Base-by-base conservation (phyloP, 2,888 invertebrate genomes). In the Copidosoma aretas region DNA sequence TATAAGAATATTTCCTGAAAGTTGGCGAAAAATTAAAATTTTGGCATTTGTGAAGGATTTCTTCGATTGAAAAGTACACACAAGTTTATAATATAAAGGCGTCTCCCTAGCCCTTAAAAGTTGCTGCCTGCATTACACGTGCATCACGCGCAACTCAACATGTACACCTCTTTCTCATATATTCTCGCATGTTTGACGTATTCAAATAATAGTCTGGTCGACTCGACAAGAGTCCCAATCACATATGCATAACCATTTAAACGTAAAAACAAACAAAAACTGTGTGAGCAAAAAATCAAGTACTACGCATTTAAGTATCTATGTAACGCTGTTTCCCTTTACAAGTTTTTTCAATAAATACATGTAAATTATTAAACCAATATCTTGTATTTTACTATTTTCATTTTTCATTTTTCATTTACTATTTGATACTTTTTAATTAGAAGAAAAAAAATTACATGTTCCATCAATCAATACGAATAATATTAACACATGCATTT, bases 281-380 rank as follows among this genome's bases (percentile, higher is more conserved):
- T 71, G 67, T 67, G 62, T 72, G 68, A 68, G 46, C 64, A 67
- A 64, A 72, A 66, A 71, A 70, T 64, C 69, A 71, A 67, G 71
- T 75, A 77, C 75, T 74, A 74, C 74, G 77, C 75, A 74, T 73
- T 56, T 79, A 79, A 77, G 74, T 79, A 79, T 79, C 77, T 76
- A 77, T 80, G 77, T 79, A 78, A 79, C 75, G 74, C 79, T 78
- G 78, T 79, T 77, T 72, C 64, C 76, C 74, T 75, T 76, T 73
- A 73, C 74, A 70, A 78, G 76, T 76, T 77, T 80, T 80, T 75
- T 76, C 74, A 80, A 78, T 79, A 79, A 79, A 80, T 75, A 79
- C 74, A 75, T 77, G 76, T 80, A 78, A 77, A 78, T 76, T 79
- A 76, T 77, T 22, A 64, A 59, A 60, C 21, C 46, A 12, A 53